Conservation (phyloP, 2,797 vertebrate genomes). For the Pseudomugil gertrudae region DNA sequence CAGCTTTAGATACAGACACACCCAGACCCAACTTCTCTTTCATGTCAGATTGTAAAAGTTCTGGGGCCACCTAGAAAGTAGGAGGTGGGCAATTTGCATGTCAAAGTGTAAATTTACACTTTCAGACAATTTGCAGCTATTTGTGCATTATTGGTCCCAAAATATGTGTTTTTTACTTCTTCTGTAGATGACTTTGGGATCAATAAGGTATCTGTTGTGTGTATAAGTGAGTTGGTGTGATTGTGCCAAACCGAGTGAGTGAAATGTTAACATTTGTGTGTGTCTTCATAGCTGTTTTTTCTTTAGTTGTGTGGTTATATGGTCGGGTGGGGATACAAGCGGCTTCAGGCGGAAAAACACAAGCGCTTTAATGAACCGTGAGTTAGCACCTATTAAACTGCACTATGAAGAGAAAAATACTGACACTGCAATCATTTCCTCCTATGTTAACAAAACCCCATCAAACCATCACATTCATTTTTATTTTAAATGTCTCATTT, state of each 20-base stretch:
- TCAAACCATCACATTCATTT: no score
- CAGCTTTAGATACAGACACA: constrained; percentile 25
- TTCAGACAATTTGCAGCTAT: constrained; percentile 23
- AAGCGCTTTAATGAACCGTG: background rate
- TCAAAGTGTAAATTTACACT: constrained; percentile 35
- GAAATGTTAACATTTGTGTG: background rate
- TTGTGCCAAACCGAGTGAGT: background rate
- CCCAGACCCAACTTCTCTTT: constrained; percentile 32
- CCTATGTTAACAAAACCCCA: background rate
- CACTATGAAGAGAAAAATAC: background rate
- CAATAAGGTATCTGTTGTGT: background rate
- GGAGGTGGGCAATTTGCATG: constrained; percentile 21
- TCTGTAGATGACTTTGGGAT: background rate
- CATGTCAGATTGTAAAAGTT: constrained; percentile 59
- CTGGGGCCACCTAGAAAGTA: constrained; percentile 21
- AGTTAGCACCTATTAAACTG: constrained; percentile 11
- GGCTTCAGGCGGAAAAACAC: constrained; percentile 24
- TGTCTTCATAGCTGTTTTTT: background rate
- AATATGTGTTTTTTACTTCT: constrained; percentile 31
- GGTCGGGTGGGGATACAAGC: constrained; percentile 8
- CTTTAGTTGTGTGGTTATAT: constrained; percentile 16
- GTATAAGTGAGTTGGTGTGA: background rate
- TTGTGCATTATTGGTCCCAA: constrained; percentile 6
- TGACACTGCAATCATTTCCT: background rate
- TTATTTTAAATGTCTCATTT: background rate